Evolutionary conservation across 2,888 invertebrate species (phyloP), one percentile per base, ranked within the genome.

Genomic region (Allophyes oxyacanthae): DNA sequence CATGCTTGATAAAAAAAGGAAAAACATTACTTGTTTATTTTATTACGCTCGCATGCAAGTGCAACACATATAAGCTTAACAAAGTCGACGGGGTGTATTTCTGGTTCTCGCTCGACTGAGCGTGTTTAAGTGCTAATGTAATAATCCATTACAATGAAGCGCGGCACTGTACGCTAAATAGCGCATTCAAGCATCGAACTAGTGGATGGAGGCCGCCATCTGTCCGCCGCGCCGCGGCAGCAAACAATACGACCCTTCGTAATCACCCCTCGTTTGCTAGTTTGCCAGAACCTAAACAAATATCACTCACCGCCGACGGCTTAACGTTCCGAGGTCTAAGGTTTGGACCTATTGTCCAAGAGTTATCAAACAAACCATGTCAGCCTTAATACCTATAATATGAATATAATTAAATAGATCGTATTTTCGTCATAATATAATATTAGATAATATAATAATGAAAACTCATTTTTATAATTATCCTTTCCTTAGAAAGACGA

Each of bases 101-200:
- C 89, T 84, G 85, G 85, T 90, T 85, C 83, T 82, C 90, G 91
- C 88, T 90, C 89, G 84, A 88, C 89, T 87, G 88, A 90, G 91
- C 92, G 86, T 90, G 90, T 90, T 66, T 92, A 91, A 93, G 92
- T 92, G 93, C 89, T 93, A 94, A 94, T 94, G 92, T 92, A 92
- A 93, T 93, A 93, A 93, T 93, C 90, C 90, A 93, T 92, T 92
- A 93, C 90, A 93, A 92, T 92, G 90, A 90, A 92, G 87, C 90
- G 86, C 85, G 81, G 88, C 88, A 86, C 87, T 90, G 90, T 88
- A 87, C 90, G 90, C 91, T 92, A 93, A 93, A 93, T 90, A 93
- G 92, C 91, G 91, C 91, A 91, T 92, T 92, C 87, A 87, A 89
- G 87, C 91, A 86, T 87, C 83, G 86, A 89, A 83, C 77, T 80